Percentiles rank a stretch among this genome's conserved stretches.
Conservation (phyloP, 2,888 invertebrate genomes). For the Drosophila sordidula region DNA sequence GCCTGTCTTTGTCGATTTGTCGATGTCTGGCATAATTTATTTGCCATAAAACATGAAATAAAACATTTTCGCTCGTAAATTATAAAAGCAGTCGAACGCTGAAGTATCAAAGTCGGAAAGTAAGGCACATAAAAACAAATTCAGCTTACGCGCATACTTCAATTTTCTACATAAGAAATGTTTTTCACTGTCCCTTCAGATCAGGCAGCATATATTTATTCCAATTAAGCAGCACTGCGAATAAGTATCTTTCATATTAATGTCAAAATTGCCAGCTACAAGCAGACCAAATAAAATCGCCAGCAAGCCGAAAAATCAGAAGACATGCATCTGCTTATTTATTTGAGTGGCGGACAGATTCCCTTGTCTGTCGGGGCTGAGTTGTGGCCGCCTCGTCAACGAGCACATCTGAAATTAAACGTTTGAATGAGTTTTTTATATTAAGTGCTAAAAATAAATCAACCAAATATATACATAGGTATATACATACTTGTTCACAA, state of each 20-base stretch:
- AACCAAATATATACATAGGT: constrained; percentile 27
- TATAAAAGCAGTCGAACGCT: constrained; percentile 59
- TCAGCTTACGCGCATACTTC: constrained; percentile 15
- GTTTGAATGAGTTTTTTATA: constrained; percentile 54
- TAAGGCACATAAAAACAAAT: constrained; percentile 34
- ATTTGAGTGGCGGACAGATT: constrained; percentile 27
- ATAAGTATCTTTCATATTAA: constrained; percentile 7
- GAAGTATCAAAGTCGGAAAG: constrained; percentile 33
- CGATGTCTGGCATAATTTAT: constrained; percentile 69
- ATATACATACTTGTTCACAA: constrained; percentile 16
- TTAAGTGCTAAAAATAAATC: constrained; percentile 67
- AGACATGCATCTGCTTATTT: constrained; percentile 45
- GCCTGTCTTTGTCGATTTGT: constrained; percentile 18
- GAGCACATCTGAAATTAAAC: constrained; percentile 34
- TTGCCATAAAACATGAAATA: constrained; percentile 75
- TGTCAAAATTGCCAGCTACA: constrained; percentile 22
- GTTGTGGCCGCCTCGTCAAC: constrained; percentile 1
- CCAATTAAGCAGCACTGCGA: constrained; percentile 43
- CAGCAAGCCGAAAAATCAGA: constrained; percentile 29
- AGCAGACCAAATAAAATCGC: constrained; percentile 5
- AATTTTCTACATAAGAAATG: constrained; percentile 5
- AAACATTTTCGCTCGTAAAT: constrained; percentile 77
- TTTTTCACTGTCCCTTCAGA: constrained; percentile 4
- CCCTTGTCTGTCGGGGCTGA: background rate
- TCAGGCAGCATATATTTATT: constrained; percentile 32